Base-by-base conservation (phyloP, 2,113 vertebrate species). In the Peucedramus taeniatus region DNA sequence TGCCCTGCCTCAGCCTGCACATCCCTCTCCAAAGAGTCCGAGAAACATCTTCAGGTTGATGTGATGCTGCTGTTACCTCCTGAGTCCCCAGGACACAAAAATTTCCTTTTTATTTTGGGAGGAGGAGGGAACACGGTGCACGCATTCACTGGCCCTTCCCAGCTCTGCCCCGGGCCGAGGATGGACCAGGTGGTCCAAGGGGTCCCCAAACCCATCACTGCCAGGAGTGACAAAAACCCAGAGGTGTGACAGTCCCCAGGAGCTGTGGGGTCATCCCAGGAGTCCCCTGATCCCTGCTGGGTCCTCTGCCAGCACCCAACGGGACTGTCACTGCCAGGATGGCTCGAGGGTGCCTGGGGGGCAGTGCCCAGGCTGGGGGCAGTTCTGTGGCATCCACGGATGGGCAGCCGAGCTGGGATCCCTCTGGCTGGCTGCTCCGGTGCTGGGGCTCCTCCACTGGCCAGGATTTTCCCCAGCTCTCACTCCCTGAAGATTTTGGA, bases 401-500 rank as follows among this genome's bases (percentile, higher is more conserved):
- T 9, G 23, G 40, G 42, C 50, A 18, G 72, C 30, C 0, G n/a
- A 82, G 50, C 50, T 3, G 13, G 54, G n/a, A 47, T 61, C 11
- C 37, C 7, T 44, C 51, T 1, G 0, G 6, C 5, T 4, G 13
- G 13, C 42, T 24, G 44, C 42, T 65, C 33, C 0, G 0, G 7
- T 4, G 10, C 17, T 7, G 0, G 2, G 12, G 8, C 15, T 74
- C 21, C 27, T 81, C 16, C 3, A 0, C 18, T 1, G 0, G 18
- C 19, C 69, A 1, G 22, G 31, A 31, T 40, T 44, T 37, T 7
- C 35, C 26, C 3, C 72, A n/a, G 21, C 40, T 30, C 33, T 27
- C 27, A 0, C 11, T 31, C 9, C 35, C 53, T 10, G n/a, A n/a
- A 27, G 40, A 30, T 9, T 74, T 28, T 31, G 61, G n/a, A 47